Conservation (phyloP, 2,113 vertebrate genomes). For the Chiloscyllium plagiosum region DNA sequence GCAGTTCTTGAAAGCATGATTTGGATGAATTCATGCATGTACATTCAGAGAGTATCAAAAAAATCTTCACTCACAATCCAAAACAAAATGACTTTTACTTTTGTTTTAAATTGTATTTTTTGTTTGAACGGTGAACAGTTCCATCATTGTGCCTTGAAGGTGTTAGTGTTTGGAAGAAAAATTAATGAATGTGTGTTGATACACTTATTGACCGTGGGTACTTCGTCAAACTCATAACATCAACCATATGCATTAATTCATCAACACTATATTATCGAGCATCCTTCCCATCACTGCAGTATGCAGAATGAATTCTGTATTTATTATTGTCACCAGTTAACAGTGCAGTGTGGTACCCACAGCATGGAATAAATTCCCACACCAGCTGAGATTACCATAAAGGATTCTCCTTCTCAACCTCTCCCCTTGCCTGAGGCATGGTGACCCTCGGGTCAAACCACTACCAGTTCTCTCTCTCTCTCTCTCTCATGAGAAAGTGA, state of each 20-base stretch:
- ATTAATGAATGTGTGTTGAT: not conserved
- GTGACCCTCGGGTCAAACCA: too few relatives aligned
- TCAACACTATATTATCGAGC: not conserved
- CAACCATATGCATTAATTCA: constrained; percentile 14
- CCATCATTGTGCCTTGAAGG: not conserved
- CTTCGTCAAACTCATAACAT: not conserved
- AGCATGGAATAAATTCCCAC: too few relatives aligned
- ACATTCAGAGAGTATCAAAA: not conserved
- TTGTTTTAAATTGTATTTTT: not conserved
- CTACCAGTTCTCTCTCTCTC: too few relatives aligned
- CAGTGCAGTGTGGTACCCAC: too few relatives aligned
- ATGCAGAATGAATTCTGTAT: not conserved
- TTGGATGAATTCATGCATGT: not conserved
- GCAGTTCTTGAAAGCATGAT: not conserved
- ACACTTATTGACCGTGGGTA: not conserved
- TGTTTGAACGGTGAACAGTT: not conserved
- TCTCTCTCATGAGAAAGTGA: too few relatives aligned
- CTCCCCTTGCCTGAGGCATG: too few relatives aligned
- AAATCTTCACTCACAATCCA: not conserved
- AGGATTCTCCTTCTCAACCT: too few relatives aligned
- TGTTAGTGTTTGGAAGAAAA: not conserved
- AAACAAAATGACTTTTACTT: not conserved
- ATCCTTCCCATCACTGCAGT: not conserved
- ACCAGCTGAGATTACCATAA: too few relatives aligned
- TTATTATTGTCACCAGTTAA: not conserved